A percentile compares a stretch with the other conserved stretches of the same genome.
Conservation (phyloP, 2,888 invertebrate genomes). For the Blastobasis adustella region DNA sequence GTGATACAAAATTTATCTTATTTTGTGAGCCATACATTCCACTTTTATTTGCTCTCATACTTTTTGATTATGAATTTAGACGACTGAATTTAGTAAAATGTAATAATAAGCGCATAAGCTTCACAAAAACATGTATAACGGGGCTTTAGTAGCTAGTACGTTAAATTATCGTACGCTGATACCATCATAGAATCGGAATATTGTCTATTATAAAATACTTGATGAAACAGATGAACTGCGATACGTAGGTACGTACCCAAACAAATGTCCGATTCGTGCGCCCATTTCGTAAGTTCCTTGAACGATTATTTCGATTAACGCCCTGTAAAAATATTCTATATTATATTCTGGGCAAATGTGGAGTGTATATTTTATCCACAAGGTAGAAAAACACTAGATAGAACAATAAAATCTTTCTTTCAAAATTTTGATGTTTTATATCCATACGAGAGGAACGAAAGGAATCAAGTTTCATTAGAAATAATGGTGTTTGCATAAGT, state of each 20-base stretch:
- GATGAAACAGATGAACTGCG: slow-evolving; percentile 25
- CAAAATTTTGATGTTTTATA: slow-evolving; percentile 35
- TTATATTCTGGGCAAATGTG: slow-evolving; percentile 25
- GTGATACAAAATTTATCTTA: too few relatives aligned
- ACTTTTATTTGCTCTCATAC: too few relatives aligned
- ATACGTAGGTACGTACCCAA: slow-evolving; percentile 37
- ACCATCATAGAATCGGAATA: too few relatives aligned
- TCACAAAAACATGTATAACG: too few relatives aligned
- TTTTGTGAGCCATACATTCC: too few relatives aligned
- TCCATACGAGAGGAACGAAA: slow-evolving; percentile 53
- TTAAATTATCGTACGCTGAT: too few relatives aligned
- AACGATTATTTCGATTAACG: slow-evolving; percentile 61
- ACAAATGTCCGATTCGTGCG: slow-evolving; percentile 74
- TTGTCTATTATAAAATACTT: too few relatives aligned
- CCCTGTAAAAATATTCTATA: slow-evolving; percentile 38
- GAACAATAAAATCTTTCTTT: slow-evolving; percentile 21
- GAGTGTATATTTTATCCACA: slow-evolving; percentile 20
- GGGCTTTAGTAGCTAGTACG: too few relatives aligned
- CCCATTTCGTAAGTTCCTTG: slow-evolving; percentile 73
- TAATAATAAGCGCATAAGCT: too few relatives aligned
- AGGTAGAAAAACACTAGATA: slow-evolving; percentile 16
- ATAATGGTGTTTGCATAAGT: slow-evolving; percentile 58
- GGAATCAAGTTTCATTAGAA: slow-evolving; percentile 71
- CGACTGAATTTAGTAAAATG: too few relatives aligned
- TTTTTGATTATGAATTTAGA: too few relatives aligned